Evolutionary conservation across 2,888 invertebrate genomes (phyloP).

Genomic region (Piscicola geometra): DNA sequence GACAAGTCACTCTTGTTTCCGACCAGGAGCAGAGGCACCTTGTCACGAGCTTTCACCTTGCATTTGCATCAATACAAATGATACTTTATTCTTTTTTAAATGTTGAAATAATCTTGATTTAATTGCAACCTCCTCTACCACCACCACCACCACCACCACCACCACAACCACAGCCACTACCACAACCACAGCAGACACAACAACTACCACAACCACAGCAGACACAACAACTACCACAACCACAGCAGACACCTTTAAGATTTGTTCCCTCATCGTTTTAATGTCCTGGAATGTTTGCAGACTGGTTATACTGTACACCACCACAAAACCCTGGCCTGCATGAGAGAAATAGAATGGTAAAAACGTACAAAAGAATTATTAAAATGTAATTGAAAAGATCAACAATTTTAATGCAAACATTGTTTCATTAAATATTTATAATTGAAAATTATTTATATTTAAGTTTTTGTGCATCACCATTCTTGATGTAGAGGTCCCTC

Average conservation of each 20-base stretch:
- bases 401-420: background rate
- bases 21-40: conserved; percentile 90
- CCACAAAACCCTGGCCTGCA: conserved; percentile 62
- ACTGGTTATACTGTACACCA: conserved; percentile 91
- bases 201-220: no score
- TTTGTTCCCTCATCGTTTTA: conserved; percentile 93
- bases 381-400: background rate
- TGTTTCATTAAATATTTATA: background rate
- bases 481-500: conserved; percentile 98
- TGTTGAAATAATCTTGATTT: no score
- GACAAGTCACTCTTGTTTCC: conserved; percentile 98
- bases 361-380: background rate
- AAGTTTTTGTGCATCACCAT: conserved; percentile 70
- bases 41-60: conserved; percentile 26
- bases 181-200: no score
- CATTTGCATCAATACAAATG: background rate
- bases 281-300: conserved; percentile 99
- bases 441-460: background rate
- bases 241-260: conserved; percentile 96
- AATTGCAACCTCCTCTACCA: no score
- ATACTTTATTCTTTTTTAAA: no score
- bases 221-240: no score
- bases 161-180: no score
- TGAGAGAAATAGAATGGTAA: no score
- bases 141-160: no score